Evolutionary conservation across 2,888 invertebrate species (phyloP), one percentile per base, ranked within the genome.

Genomic region (Brenthis ino): DNA sequence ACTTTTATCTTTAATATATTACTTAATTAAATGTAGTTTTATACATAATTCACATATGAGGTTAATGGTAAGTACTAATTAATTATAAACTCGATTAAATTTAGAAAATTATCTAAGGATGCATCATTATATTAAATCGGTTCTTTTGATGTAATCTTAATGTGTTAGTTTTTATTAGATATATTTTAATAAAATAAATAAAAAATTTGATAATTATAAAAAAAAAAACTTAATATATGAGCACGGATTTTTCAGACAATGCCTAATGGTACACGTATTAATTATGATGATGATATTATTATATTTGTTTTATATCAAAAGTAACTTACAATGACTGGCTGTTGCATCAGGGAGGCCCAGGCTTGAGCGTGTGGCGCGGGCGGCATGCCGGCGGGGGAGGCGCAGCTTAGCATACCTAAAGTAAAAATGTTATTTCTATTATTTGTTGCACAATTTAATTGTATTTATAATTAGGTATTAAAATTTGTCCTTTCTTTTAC

Each of bases 351-450:
- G 4, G 86, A 70, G 37, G 86, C 86, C 91, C 92, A 91, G 6
- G 84, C 68, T 28, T 87, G 91, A 2, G 85, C 61, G 61, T 79
- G 79, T 51, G 86, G 83, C 72, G 87, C 85, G 75, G 91, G 86
- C 83, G 90, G 85, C 92, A 92, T 90, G 82, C 88, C 89, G 79
- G 91, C 88, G 80, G 91, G 88, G 70, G 89, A 80, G 8, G 91
- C 91, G 76, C 92, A 92, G 72, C 89, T 91, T 76, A 93, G 81
- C 92, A 92, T 93, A 77, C 82, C 91, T 91, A 79, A 16, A 6
- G 65, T 37, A 61, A 72, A 77, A 73, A 75, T 75, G 73, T 47
- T 20, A 56, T 60, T 28, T 48, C 14, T 14, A 12, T 56, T 33
- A 56, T 13, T 14, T 56, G 11, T 11, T 43, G 37, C 11, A 43